These are phyloP conservation scores for Centropyge bicolor DNA, from an alignment of 2,797 vertebrate species.

Conservation along the genomic window DNA sequence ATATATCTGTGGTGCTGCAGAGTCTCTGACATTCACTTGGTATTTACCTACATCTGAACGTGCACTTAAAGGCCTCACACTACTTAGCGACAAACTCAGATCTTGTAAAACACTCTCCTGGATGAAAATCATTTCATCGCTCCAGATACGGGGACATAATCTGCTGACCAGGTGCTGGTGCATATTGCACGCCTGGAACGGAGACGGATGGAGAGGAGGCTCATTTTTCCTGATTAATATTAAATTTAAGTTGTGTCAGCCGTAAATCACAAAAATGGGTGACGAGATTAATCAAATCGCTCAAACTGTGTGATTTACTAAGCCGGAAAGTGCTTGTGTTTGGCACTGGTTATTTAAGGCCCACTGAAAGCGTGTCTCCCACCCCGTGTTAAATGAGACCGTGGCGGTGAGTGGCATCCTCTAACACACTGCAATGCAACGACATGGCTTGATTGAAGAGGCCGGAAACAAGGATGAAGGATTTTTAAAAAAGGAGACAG, in stretches of 20 bases:
- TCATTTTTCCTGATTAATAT: conserved; percentile 54
- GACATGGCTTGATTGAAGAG: background rate
- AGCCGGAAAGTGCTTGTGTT: conserved; percentile 26
- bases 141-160: conserved; percentile 19
- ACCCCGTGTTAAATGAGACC: background rate
- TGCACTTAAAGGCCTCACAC: background rate
- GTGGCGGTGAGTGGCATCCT: background rate
- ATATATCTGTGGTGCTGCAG: background rate
- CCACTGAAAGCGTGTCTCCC: conserved; percentile 7
- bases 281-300: conserved; percentile 36
- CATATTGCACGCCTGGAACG: conserved; percentile 18
- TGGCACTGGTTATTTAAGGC: conserved; percentile 28
- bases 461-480: background rate
- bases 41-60: background rate
- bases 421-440: background rate
- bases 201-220: conserved; percentile 1
- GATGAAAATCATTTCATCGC: conserved; percentile 12
- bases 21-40: conserved; percentile 1
- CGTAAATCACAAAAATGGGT: conserved; percentile 34
- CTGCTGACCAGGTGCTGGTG: conserved; percentile 43
- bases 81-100: background rate
- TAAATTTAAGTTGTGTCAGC: conserved; percentile 29
- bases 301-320: conserved; percentile 30
- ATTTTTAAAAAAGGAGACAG: background rate
- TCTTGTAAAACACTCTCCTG: background rate